phyloP scores from a whole-genome alignment of 2,888 invertebrate species.

The Cantharis nigra region DNA sequence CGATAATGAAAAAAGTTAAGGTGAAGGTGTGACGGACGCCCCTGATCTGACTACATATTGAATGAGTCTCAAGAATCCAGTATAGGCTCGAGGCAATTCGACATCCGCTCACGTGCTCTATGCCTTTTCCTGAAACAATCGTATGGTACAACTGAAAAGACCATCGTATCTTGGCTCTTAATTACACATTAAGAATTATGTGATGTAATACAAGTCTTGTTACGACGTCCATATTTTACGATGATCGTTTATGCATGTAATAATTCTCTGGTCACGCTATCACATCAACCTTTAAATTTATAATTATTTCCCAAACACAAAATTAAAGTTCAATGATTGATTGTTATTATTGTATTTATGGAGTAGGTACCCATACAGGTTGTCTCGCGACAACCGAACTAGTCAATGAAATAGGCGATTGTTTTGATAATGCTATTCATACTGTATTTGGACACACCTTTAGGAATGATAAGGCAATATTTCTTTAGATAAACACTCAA shows the following conservation, averaged over 20 bases:
- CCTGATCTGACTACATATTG: conserved; percentile 11
- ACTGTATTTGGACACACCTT: conserved; percentile 34
- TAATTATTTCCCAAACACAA: conserved; percentile 12
- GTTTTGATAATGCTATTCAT: conserved; percentile 35
- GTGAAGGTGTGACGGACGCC: conserved; percentile 20
- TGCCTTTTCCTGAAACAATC: conserved; percentile 37
- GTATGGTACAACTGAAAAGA: conserved; percentile 35
- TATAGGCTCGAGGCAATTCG: conserved; percentile 30
- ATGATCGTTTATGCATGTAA: conserved; percentile 45
- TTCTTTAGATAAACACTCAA: conserved; percentile 35
- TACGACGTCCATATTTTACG: conserved; percentile 47
- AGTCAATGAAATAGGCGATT: conserved; percentile 32
- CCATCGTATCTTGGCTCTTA: conserved; percentile 45
- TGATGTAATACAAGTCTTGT: conserved; percentile 50
- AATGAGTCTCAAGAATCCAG: conserved; percentile 7
- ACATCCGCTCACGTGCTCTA: conserved; percentile 49
- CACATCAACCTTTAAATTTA: conserved; percentile 35
- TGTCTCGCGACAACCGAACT: conserved; percentile 24
- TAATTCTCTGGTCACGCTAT: conserved; percentile 42
- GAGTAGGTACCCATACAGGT: not conserved
- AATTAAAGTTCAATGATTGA: conserved; percentile 1
- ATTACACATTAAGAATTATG: conserved; percentile 51
- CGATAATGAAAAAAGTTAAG: conserved; percentile 9
- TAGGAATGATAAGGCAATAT: conserved; percentile 33
- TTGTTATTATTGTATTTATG: not conserved